A percentile compares a stretch with the other conserved stretches of the same genome.
phyloP scores from a whole-genome alignment of 2,888 invertebrate species.

The Ormyrus rosae region DNA sequence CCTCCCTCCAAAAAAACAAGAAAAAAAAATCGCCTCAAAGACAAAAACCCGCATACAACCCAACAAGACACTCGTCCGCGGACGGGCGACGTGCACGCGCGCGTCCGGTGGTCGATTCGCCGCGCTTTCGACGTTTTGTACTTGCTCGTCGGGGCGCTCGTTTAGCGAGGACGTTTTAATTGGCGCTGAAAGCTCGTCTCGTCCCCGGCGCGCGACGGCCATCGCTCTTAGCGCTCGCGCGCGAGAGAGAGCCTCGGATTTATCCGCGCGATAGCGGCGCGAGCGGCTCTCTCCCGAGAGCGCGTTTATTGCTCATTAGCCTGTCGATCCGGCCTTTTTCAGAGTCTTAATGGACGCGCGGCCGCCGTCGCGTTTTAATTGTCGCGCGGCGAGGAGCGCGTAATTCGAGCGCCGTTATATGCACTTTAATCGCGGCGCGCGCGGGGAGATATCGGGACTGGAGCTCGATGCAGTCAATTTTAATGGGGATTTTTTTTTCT shows the following conservation, averaged over 20 bases:
- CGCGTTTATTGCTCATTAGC: slow-evolving; percentile 26
- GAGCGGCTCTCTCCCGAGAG: neutral
- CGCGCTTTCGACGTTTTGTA: slow-evolving; percentile 31
- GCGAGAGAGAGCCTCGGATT: slow-evolving; percentile 35
- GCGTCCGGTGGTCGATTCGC: slow-evolving; percentile 47
- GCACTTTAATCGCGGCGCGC: neutral
- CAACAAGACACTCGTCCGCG: no score
- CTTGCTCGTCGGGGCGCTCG: slow-evolving; percentile 56
- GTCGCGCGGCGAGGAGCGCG: neutral
- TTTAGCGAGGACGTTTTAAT: slow-evolving; percentile 71
- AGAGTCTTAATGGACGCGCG: neutral
- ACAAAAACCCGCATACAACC: no score
- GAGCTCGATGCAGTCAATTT: neutral
- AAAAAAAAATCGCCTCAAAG: no score
- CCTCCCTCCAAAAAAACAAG: no score
- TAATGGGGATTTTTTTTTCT: no score
- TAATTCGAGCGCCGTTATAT: neutral
- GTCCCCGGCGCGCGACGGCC: slow-evolving; percentile 59
- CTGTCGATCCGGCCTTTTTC: neutral
- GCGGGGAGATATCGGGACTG: neutral
- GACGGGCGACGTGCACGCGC: neutral
- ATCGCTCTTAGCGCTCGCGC: slow-evolving; percentile 36
- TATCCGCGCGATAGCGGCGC: slow-evolving; percentile 35
- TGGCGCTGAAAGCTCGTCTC: slow-evolving; percentile 71
- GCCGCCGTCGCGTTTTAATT: no score